Conservation (phyloP, 1,140 invertebrate genomes). For the Drosophila aff. region DNA sequence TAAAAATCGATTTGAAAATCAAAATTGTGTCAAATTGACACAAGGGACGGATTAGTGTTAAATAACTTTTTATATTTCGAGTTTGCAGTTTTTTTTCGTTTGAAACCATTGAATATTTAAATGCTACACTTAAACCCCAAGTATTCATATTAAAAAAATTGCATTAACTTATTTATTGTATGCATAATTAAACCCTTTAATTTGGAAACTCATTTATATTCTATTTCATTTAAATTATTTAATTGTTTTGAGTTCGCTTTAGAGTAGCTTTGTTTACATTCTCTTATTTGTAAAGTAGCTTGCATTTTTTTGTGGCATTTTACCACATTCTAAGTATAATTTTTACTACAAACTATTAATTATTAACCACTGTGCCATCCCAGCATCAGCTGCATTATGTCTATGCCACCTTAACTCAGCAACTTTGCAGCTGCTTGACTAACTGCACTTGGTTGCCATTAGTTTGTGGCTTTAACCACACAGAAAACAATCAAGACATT, state of each 20-base stretch:
- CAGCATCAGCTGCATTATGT: slow-evolving; percentile 36
- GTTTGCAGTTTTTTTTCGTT: background rate
- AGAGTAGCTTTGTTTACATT: background rate
- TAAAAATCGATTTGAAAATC: no score
- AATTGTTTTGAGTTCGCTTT: no score
- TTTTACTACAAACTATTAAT: background rate
- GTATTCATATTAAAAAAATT: background rate
- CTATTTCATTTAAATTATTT: background rate
- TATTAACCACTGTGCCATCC: slow-evolving; percentile 22
- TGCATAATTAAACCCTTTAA: no score
- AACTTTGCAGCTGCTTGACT: slow-evolving; percentile 69
- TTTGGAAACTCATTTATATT: background rate
- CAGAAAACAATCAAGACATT: background rate
- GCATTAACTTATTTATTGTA: background rate
- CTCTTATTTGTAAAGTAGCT: background rate
- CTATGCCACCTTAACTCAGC: slow-evolving; percentile 58
- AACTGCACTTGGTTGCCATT: slow-evolving; percentile 76
- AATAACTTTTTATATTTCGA: no score
- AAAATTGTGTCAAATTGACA: no score
- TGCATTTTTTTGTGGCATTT: background rate
- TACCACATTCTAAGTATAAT: background rate
- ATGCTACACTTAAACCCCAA: background rate
- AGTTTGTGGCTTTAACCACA: slow-evolving; percentile 42
- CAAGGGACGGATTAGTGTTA: no score
- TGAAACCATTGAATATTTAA: background rate